A percentile compares a stretch with the other conserved stretches of the same genome.
phyloP scores from a whole-genome alignment of 2,113 vertebrate genomes.

The Rallus limicola region DNA sequence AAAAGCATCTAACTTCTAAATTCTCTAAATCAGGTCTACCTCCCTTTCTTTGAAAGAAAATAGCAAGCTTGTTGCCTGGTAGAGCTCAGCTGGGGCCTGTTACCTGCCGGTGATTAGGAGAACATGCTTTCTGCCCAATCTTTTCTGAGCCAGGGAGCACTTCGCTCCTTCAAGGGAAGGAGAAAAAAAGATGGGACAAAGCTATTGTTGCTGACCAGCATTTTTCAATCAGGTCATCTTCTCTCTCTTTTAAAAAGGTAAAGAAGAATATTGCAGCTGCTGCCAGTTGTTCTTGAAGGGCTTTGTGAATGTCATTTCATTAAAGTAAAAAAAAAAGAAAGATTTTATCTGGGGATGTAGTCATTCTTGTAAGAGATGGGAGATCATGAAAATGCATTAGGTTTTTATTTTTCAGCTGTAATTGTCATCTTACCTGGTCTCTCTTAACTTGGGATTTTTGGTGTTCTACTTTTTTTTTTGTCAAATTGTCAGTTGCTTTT shows the following conservation, averaged over 20 bases:
- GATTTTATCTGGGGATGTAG: not conserved
- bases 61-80: not conserved
- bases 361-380: not conserved
- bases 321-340: not conserved
- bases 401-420: conserved; percentile 12
- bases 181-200: not conserved
- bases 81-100: conserved; percentile 45
- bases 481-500: not conserved
- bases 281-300: conserved; percentile 50
- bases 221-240: conserved; percentile 55
- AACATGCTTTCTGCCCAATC: conserved; percentile 6
- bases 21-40: conserved; percentile 10
- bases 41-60: conserved; percentile 29
- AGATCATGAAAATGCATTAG: conserved; percentile 9
- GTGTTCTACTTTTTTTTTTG: not conserved
- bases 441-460: not conserved
- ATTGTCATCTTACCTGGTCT: not conserved
- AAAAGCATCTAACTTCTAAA: not conserved
- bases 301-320: conserved; percentile 41
- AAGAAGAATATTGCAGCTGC: conserved; percentile 31
- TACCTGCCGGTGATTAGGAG: conserved; percentile 35
- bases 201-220: conserved; percentile 32
- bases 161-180: not conserved
- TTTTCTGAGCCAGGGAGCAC: conserved; percentile 40
- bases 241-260: conserved; percentile 5